phyloP scores from a whole-genome alignment of 2,797 vertebrate species.

The Alca torda region DNA sequence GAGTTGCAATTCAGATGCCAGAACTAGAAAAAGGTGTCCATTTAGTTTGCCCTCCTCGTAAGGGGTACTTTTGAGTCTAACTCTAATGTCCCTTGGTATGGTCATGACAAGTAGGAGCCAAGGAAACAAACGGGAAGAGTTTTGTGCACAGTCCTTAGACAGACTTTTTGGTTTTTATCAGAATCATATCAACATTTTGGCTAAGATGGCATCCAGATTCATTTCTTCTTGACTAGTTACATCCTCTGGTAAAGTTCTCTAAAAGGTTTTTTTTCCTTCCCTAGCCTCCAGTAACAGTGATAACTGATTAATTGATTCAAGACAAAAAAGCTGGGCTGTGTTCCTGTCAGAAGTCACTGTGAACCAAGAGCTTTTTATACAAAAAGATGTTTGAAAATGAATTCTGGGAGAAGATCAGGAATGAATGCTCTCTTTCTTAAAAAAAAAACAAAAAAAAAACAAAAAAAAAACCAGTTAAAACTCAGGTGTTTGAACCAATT shows the following conservation, averaged over 20 bases:
- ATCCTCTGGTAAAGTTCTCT: not conserved
- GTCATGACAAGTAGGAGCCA: not conserved
- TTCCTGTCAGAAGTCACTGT: not conserved
- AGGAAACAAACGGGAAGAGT: not conserved
- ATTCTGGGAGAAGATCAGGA: not conserved
- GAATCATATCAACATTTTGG: not conserved
- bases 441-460: not conserved
- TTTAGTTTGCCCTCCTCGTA: not conserved
- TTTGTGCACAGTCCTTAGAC: not conserved
- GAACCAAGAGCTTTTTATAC: not conserved
- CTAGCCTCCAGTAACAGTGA: not conserved
- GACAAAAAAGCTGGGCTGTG: not conserved
- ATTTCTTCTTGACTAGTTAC: not conserved
- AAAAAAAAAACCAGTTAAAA: not conserved
- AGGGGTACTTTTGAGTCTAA: not conserved
- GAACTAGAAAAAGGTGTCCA: not conserved
- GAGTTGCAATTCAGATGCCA: not conserved
- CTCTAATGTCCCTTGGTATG: not conserved
- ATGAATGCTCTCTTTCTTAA: not conserved
- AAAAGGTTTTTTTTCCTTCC: not conserved
- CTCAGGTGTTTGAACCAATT: not conserved
- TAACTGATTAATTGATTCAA: conserved; percentile 28
- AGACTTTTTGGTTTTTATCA: not conserved
- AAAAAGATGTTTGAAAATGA: not conserved
- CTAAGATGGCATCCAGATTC: not conserved